Evolutionary conservation across 2,888 invertebrate species (phyloP).

Genomic region (Nemotelus pantherinus): DNA sequence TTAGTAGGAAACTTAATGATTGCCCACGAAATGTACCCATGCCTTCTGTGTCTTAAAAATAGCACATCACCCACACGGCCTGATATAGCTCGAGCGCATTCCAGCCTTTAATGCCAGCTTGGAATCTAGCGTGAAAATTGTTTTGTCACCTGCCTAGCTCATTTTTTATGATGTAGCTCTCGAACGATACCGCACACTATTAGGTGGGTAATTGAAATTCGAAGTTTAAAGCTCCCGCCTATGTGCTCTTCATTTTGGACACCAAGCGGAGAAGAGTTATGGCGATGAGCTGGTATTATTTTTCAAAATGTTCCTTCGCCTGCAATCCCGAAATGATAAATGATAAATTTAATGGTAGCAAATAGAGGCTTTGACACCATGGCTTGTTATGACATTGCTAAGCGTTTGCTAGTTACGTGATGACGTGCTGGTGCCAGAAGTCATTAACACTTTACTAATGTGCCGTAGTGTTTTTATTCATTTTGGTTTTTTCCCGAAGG

Average conservation of each 20-base stretch:
- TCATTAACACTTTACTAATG: conserved; percentile 45
- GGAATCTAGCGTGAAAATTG: conserved; percentile 49
- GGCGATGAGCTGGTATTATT: conserved; percentile 20
- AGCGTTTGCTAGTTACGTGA: conserved; percentile 37
- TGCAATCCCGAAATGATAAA: conserved; percentile 44
- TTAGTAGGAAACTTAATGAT: no score
- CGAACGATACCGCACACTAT: conserved; percentile 15
- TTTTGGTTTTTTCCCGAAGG: conserved; percentile 2
- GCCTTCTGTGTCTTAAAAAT: no score
- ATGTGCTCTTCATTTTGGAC: not conserved
- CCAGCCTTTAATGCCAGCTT: conserved; percentile 34
- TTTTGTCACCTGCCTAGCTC: conserved; percentile 51
- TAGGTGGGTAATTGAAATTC: not conserved
- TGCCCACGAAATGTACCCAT: no score
- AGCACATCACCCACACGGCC: no score
- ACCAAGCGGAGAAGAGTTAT: conserved; percentile 25
- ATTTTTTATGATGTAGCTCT: conserved; percentile 49
- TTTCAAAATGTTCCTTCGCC: conserved; percentile 25
- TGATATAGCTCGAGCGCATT: conserved; percentile 28
- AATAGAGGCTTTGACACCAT: conserved; percentile 47
- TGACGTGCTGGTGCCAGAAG: conserved; percentile 48
- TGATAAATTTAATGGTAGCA: conserved; percentile 43
- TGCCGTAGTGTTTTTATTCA: not conserved
- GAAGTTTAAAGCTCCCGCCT: not conserved
- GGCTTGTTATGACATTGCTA: conserved; percentile 47